Conservation (phyloP, 2,888 invertebrate species). For the Petrolisthes manimaculis region DNA sequence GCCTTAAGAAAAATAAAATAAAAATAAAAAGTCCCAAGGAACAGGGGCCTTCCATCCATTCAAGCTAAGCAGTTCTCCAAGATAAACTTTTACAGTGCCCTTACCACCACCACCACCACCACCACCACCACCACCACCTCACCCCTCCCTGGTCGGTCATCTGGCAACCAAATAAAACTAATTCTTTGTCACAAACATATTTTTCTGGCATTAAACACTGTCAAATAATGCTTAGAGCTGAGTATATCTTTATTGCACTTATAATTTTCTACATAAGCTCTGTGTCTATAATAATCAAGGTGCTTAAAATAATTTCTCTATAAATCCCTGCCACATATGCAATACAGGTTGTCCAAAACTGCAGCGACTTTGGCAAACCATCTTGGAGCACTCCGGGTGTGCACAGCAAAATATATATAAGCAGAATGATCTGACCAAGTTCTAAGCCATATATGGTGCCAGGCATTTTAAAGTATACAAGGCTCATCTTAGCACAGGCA, state of each 20-base stretch:
- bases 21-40: slow-evolving; percentile 45
- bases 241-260: slow-evolving; percentile 58
- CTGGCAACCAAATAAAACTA: slow-evolving; percentile 11
- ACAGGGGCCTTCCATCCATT: slow-evolving; percentile 43
- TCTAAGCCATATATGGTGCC: slow-evolving; percentile 17
- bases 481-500: slow-evolving; percentile 47
- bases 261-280: slow-evolving; percentile 19
- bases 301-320: slow-evolving; percentile 50
- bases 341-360: slow-evolving; percentile 45
- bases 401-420: slow-evolving; percentile 45
- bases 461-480: slow-evolving; percentile 5
- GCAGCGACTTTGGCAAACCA: slow-evolving; percentile 42
- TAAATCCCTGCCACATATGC: slow-evolving; percentile 45
- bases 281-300: slow-evolving; percentile 35
- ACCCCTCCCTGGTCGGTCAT: slow-evolving; percentile 21
- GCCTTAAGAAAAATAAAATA: slow-evolving; percentile 33
- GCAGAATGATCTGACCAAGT: slow-evolving; percentile 37
- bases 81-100: slow-evolving; percentile 26
- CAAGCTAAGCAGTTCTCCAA: slow-evolving; percentile 32
- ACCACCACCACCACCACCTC: slow-evolving; percentile 59
- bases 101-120: slow-evolving; percentile 27
- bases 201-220: slow-evolving; percentile 32
- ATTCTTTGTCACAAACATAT: slow-evolving; percentile 35
- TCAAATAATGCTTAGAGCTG: slow-evolving; percentile 38
- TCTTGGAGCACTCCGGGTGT: slow-evolving; percentile 33